Conservation (phyloP, 2,888 invertebrate species). For the Zaprionus obscuricornis region DNA sequence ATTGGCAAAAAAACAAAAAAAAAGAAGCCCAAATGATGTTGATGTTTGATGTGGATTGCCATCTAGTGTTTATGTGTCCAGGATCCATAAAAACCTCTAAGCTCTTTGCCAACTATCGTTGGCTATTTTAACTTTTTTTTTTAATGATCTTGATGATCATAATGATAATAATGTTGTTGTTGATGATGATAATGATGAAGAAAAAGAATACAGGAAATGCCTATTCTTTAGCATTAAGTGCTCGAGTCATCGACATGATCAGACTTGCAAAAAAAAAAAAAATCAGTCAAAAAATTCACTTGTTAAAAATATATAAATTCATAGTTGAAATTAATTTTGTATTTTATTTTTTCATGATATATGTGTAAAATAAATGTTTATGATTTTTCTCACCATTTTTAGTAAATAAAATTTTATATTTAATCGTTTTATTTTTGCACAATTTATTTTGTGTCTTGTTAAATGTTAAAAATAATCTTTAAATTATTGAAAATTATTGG, state of each 20-base stretch:
- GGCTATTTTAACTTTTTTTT: slow-evolving; percentile 24
- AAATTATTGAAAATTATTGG: no score
- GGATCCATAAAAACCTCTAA: slow-evolving; percentile 65
- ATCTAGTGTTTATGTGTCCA: slow-evolving; percentile 44
- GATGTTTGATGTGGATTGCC: neutral
- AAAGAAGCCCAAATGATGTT: slow-evolving; percentile 50
- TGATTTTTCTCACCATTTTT: no score
- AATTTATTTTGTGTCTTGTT: no score
- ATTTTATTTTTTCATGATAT: no score
- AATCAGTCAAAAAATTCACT: neutral
- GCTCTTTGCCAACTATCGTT: slow-evolving; percentile 30
- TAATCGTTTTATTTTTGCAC: no score
- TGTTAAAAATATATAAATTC: no score
- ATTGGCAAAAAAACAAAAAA: slow-evolving; percentile 63
- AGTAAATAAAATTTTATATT: no score
- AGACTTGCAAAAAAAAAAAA: slow-evolving; percentile 3
- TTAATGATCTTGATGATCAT: slow-evolving; percentile 61
- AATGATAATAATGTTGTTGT: no score
- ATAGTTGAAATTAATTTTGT: no score
- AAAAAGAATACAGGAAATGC: slow-evolving; percentile 55
- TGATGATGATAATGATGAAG: no score
- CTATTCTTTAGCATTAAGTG: slow-evolving; percentile 54
- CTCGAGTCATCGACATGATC: slow-evolving; percentile 10
- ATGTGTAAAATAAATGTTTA: no score
- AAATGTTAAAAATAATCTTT: no score